Conservation (phyloP, 2,113 vertebrate species). For the Paralichthys olivaceus region DNA sequence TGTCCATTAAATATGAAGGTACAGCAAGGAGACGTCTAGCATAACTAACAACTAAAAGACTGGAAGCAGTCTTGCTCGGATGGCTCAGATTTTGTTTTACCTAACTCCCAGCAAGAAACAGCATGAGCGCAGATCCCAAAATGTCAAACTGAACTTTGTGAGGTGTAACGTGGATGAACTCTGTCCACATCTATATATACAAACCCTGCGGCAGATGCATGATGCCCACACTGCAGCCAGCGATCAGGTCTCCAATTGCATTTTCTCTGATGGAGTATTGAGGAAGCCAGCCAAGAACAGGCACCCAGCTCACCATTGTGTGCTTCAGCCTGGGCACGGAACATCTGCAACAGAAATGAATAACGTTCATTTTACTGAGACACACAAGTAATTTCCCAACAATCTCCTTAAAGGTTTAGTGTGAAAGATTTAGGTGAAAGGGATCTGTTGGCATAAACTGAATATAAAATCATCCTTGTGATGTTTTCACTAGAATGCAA, state of each 20-base stretch:
- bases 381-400: neutral
- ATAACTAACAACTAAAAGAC: too few species aligned
- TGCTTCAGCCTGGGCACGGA: slow-evolving; percentile 77
- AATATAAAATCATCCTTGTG: too few species aligned
- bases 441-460: too few species aligned
- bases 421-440: too few species aligned
- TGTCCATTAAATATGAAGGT: neutral
- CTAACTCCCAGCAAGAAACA: too few species aligned
- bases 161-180: neutral
- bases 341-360: slow-evolving; percentile 79
- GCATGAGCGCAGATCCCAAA: too few species aligned
- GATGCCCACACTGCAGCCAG: slow-evolving; percentile 93
- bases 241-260: slow-evolving; percentile 86
- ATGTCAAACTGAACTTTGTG: too few species aligned
- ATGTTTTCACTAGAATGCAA: too few species aligned
- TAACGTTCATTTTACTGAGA: neutral
- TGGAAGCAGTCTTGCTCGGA: too few species aligned
- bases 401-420: too few species aligned
- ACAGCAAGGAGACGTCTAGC: too few species aligned
- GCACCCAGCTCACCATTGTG: slow-evolving; percentile 82
- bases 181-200: slow-evolving; percentile 16
- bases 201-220: slow-evolving; percentile 95
- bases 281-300: slow-evolving; percentile 90
- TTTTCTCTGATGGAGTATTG: slow-evolving; percentile 89
- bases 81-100: too few species aligned